A percentile compares a stretch with the other conserved stretches of the same genome.
Conservation (phyloP, 2,113 vertebrate genomes). For the Coptodon bakossiorum region DNA sequence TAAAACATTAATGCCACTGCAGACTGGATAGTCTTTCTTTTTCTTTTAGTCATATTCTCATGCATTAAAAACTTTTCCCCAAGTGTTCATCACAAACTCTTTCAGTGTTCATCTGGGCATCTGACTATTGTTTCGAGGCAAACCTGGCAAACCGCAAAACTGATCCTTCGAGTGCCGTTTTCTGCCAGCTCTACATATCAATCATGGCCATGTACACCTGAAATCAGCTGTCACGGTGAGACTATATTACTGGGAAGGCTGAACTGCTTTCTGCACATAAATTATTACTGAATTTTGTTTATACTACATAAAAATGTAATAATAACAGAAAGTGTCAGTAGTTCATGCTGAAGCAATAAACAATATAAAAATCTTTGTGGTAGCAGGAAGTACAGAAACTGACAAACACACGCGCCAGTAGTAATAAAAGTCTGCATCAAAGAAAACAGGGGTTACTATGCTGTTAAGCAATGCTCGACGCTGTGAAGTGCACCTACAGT, state of each 20-base stretch:
- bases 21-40: not conserved
- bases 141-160: not conserved
- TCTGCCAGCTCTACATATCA: not conserved
- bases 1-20: not conserved
- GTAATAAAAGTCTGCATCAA: not conserved
- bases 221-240: not conserved
- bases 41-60: not conserved
- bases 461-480: not conserved
- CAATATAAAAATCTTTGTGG: not conserved
- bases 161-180: not conserved
- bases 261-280: not conserved
- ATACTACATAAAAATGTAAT: not conserved
- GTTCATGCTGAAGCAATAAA: not conserved
- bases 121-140: not conserved
- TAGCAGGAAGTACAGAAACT: not conserved
- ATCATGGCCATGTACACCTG: not conserved
- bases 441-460: not conserved
- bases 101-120: not conserved
- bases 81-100: not conserved
- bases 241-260: not conserved
- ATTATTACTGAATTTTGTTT: not conserved
- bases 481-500: slow-evolving; percentile 24
- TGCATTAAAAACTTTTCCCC: not conserved
- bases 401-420: not conserved
- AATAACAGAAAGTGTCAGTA: not conserved